Evolutionary conservation across 2,888 invertebrate genomes (phyloP), one percentile per base, ranked within the genome.

Genomic region (Gymnoscelis rufifasciata): DNA sequence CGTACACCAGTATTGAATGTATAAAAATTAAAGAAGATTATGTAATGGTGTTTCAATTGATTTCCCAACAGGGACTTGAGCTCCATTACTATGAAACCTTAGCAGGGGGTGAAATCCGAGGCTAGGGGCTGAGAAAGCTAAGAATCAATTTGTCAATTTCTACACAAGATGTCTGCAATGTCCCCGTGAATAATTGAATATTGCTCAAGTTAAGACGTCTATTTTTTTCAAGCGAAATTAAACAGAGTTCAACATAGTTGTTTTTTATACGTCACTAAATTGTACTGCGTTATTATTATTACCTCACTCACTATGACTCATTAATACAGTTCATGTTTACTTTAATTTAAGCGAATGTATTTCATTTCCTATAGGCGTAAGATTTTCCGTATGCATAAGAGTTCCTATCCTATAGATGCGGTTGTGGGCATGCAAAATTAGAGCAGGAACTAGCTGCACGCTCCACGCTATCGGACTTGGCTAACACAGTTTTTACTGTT

Each of bases 391-490:
- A n/a, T n/a, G n/a, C n/a, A n/a, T n/a, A n/a, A n/a, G n/a, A n/a
- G n/a, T n/a, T n/a, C n/a, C n/a, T n/a, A n/a, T 53, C 58, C 46
- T 59, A 51, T 44, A 41, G 51, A 57, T 62, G 56, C 60, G 56
- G 48, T 59, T 54, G 38, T 43, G 43, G 47, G 50, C 68, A 66
- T 68, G 60, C 58, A 62, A 66, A 76, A 77, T 75, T 54, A 55
- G 56, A 65, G 48, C 67, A 55, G 51, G 49, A 56, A 58, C 67
- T 78, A 78, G 77, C 79, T 76, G 64, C 54, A 57, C 52, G 57
- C 56, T 69, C 63, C 60, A 74, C 82, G 74, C 74, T 79, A 58
- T 54, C 68, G 74, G 76, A 65, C 56, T 78, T 65, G 59, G 56
- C 52, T 58, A 57, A 62, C 57, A 56, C 74, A 69, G 11, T 19